phyloP scores from a whole-genome alignment of 2,888 invertebrate species.

The Pristionchus maxplancki region DNA sequence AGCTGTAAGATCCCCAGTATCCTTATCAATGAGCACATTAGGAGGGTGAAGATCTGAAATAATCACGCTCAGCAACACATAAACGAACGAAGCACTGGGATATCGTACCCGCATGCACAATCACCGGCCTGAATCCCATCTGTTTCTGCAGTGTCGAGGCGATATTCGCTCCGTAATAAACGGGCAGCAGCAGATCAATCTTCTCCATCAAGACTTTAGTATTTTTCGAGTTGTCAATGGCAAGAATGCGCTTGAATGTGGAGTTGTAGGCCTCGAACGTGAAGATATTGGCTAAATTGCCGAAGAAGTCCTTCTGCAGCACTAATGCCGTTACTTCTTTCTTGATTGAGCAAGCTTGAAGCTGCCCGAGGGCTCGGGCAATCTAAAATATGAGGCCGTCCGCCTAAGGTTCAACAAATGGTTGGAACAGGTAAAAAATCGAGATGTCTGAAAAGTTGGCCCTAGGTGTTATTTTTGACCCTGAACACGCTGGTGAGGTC shows the following conservation, averaged over 20 bases:
- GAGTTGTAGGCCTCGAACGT: background rate
- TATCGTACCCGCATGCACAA: background rate
- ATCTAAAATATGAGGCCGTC: background rate
- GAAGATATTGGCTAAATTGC: background rate
- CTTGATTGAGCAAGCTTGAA: constrained; percentile 25
- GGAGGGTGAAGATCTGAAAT: background rate
- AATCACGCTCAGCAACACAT: background rate
- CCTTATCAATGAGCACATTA: constrained; percentile 1
- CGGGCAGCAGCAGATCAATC: background rate
- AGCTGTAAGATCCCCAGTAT: background rate
- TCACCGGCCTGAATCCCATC: background rate
- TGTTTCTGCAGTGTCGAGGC: background rate
- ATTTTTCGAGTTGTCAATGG: background rate
- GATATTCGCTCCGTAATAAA: background rate
- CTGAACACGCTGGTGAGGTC: too few species aligned
- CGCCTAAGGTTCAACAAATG: too few species aligned
- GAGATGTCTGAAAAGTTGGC: too few species aligned
- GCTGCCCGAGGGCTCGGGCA: background rate
- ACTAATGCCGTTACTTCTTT: background rate
- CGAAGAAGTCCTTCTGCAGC: background rate
- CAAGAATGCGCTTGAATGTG: background rate
- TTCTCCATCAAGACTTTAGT: background rate
- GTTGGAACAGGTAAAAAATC: too few species aligned
- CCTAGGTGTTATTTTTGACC: too few species aligned
- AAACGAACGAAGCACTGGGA: background rate